Evolutionary conservation across 2,113 vertebrate genomes (phyloP).

Genomic region (Platichthys flesus): DNA sequence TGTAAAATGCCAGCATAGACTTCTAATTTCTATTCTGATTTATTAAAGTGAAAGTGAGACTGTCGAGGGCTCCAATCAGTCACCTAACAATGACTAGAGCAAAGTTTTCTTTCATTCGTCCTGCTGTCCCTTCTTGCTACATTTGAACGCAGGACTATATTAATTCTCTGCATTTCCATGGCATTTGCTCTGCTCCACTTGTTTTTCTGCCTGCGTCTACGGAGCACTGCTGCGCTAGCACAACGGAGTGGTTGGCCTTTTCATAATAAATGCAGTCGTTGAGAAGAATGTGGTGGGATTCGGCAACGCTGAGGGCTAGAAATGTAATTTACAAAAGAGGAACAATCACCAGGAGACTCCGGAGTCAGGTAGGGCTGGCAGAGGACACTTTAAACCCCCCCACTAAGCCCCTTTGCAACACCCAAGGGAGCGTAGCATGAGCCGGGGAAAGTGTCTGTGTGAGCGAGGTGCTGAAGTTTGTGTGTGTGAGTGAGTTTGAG

Average conservation of each 20-base stretch:
- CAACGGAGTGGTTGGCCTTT: constrained; percentile 3
- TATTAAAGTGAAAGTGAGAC: constrained; percentile 4
- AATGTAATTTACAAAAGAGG: constrained; percentile 61
- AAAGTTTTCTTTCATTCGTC: not conserved
- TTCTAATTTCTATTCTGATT: not conserved
- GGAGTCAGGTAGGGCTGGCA: constrained; percentile 32
- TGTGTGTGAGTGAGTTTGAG: not conserved
- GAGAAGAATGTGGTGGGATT: constrained; percentile 28
- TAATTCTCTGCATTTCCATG: constrained; percentile 8
- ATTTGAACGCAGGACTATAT: constrained; percentile 5
- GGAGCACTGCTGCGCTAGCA: not conserved
- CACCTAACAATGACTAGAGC: constrained; percentile 12
- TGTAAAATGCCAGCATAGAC: not conserved
- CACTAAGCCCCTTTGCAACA: constrained; percentile 42
- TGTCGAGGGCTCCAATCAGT: not conserved
- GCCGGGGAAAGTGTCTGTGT: constrained; percentile 8
- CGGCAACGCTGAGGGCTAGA: constrained; percentile 32
- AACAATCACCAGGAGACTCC: constrained; percentile 52
- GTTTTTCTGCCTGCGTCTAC: constrained; percentile 1
- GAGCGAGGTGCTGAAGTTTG: not conserved
- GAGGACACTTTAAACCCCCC: constrained; percentile 42
- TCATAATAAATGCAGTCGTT: constrained; percentile 25
- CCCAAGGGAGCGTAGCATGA: constrained; percentile 21
- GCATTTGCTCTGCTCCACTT: not conserved
- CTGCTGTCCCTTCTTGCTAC: constrained; percentile 3